Conservation (phyloP, 2,113 vertebrate genomes). For the Maccullochella peelii region DNA sequence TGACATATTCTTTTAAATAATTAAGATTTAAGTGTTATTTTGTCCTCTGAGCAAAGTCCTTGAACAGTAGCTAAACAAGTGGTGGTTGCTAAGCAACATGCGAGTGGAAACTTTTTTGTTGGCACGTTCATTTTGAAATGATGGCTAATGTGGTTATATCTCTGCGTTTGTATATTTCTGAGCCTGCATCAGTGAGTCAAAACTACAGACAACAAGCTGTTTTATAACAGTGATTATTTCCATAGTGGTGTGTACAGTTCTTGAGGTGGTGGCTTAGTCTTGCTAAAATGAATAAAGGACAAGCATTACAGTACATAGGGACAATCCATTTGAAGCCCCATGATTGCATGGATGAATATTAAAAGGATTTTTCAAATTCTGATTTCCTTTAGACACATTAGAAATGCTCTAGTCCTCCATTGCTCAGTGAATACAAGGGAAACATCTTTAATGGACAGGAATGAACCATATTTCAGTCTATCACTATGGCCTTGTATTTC, state of each 20-base stretch:
- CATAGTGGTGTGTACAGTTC: background rate
- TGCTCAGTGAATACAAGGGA: constrained; percentile 30
- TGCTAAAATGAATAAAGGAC: constrained; percentile 32
- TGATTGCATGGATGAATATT: constrained; percentile 51
- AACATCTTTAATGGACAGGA: constrained; percentile 40
- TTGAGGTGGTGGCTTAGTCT: background rate
- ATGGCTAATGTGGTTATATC: constrained; percentile 40
- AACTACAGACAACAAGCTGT: constrained; percentile 5
- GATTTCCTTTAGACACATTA: constrained; percentile 28
- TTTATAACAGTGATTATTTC: constrained; percentile 38
- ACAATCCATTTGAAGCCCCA: constrained; percentile 19
- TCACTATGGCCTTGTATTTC: constrained; percentile 49
- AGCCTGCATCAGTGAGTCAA: constrained; percentile 36
- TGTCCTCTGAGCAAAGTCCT: constrained; percentile 46
- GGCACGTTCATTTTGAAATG: constrained; percentile 47
- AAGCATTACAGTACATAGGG: constrained; percentile 4
- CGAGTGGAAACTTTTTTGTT: constrained; percentile 24
- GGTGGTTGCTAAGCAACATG: constrained; percentile 64
- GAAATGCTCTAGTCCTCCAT: constrained; percentile 1
- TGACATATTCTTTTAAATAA: constrained; percentile 51
- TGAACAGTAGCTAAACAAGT: constrained; percentile 58
- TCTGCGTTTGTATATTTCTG: constrained; percentile 20
- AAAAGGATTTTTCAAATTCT: constrained; percentile 63
- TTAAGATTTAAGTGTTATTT: constrained; percentile 47
- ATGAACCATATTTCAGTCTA: constrained; percentile 60